Base-by-base conservation (phyloP, 1,140 invertebrate species). In the Heliconius melpomene region DNA sequence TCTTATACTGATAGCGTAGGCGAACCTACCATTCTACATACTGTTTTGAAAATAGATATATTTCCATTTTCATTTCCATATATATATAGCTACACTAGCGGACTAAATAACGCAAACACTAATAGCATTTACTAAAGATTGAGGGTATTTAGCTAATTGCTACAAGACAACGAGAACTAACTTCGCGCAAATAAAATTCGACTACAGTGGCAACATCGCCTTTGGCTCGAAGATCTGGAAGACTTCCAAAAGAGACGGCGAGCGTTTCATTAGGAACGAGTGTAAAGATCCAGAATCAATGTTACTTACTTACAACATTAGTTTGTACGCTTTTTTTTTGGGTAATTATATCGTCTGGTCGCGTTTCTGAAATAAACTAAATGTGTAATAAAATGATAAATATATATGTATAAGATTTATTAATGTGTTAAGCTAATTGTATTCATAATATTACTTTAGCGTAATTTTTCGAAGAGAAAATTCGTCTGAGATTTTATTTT, bases 261-360 rank as follows among this genome's bases (percentile, higher is more conserved):
- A 78, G 70, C 74, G 66, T 79, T 82, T 79, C 74, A 79, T 82
- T 79, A 82, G 72, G 52, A 72, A 38, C 71, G 57, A 74, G 73
- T 76, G 79, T 50, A 80, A 80, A 80, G 79, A 71, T 80, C 36
- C 20, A 46, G 70, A 80, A 80, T 80, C 79, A 74, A 80, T 77
- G 70, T 74, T 77, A 26, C 7, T 66, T 20, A 77, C 50, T 66
- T 46, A 46, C 40, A 46, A 70, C 60, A 32, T 20, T 70, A 70
- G 40, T 77, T 77, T 70, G 26, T 71, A 76, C 23, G 60, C 26
- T 66, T 66, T 57, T 57, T 23, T 20, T 46, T 7, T 36, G 32
- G 54, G 54, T 60, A 7, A 23, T 11, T 29, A 13, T 66, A 66
- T 2, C 60, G 23, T 66, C 23, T 66, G 9, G 60, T 66, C n/a